phyloP scores from a whole-genome alignment of 2,113 vertebrate genomes.

The Dromiciops gliroides region DNA sequence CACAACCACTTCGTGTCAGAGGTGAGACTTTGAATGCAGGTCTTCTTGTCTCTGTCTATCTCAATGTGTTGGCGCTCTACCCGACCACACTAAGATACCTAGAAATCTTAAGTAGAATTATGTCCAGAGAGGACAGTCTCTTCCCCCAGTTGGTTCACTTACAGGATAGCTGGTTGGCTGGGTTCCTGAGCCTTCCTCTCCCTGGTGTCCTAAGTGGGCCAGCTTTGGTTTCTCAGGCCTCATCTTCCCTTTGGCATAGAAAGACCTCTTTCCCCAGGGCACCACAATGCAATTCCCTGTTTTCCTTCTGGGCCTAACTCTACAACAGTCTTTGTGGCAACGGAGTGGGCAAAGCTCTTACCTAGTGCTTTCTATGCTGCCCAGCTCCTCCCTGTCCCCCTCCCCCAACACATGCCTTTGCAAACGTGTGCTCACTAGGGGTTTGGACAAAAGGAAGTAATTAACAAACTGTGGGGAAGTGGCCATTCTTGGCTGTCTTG shows the following conservation, averaged over 20 bases:
- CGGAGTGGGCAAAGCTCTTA: not conserved
- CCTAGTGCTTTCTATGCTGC: not conserved
- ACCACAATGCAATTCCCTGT: too few relatives aligned
- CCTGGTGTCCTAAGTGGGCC: not conserved
- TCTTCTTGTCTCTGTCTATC: too few relatives aligned
- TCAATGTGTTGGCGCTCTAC: too few relatives aligned
- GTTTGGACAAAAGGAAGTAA: slow-evolving; percentile 2
- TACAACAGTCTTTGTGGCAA: not conserved
- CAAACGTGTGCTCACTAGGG: not conserved
- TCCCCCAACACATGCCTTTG: not conserved
- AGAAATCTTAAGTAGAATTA: not conserved
- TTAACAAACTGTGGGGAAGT: not conserved
- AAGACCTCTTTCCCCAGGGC: too few relatives aligned
- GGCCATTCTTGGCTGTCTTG: not conserved
- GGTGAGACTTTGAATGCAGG: too few relatives aligned
- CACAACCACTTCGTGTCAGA: too few relatives aligned
- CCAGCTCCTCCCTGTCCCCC: not conserved
- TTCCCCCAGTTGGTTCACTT: not conserved
- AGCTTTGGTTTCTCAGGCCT: too few relatives aligned
- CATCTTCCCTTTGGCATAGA: too few relatives aligned
- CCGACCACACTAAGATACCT: too few relatives aligned
- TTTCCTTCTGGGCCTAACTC: not conserved
- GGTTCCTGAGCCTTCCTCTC: not conserved
- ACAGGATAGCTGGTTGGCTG: not conserved
- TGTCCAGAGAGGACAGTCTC: not conserved